Evolutionary conservation across 2,113 vertebrate genomes (phyloP).

Genomic region (Eidolon helvum): DNA sequence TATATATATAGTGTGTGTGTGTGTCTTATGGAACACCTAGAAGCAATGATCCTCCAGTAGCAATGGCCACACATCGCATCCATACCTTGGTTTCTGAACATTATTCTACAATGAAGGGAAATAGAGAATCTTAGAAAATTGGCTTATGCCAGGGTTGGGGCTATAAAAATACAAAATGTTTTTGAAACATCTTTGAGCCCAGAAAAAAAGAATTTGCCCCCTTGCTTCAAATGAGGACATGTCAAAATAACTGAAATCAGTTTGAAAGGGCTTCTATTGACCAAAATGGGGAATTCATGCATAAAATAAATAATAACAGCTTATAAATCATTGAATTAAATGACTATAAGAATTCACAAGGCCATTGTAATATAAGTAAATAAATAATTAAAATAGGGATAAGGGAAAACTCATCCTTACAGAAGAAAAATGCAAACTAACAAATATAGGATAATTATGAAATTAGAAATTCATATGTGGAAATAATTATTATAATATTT

Average conservation of each 20-base stretch:
- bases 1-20: neutral
- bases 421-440: neutral
- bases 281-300: neutral
- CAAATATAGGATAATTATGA: neutral
- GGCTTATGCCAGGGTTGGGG: neutral
- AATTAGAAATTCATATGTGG: neutral
- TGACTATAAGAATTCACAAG: neutral
- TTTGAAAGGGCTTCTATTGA: neutral
- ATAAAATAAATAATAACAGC: neutral
- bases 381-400: neutral
- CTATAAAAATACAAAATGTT: neutral
- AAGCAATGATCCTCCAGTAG: neutral
- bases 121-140: neutral
- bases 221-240: neutral
- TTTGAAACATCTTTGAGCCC: neutral
- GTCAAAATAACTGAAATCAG: neutral
- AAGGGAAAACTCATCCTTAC: neutral
- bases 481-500: conserved; percentile 8
- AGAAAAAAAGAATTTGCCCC: neutral
- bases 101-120: neutral
- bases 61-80: neutral
- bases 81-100: neutral
- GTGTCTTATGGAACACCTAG: neutral
- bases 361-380: neutral
- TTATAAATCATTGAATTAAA: neutral